These are phyloP conservation scores for Sanderia malayensis DNA, from an alignment of 30 jellyfish, hydroid and myxozoan genomes.

Conservation along the genomic window DNA sequence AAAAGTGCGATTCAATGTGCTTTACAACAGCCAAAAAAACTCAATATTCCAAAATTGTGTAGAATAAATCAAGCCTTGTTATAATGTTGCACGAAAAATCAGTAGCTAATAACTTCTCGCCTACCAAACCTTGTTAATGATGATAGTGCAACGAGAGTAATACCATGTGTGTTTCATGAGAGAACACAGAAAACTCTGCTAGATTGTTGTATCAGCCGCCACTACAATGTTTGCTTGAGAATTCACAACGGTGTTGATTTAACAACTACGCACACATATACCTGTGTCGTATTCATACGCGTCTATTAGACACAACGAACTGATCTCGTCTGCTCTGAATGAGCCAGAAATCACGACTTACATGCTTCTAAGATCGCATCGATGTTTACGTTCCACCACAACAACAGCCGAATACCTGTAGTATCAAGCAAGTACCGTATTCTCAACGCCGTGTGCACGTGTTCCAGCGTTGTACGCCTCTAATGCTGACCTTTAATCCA, in stretches of 20 bases:
- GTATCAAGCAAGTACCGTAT: conserved; percentile 38
- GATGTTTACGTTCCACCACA: conserved; percentile 45
- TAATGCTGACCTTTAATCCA: conserved; percentile 55
- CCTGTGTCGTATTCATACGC: too few relatives aligned
- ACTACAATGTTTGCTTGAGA: not conserved
- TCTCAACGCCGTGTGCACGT: conserved; percentile 58
- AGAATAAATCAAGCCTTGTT: too few relatives aligned
- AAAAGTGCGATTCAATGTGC: too few relatives aligned
- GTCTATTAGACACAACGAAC: not conserved
- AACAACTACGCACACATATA: not conserved
- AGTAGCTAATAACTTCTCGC: too few relatives aligned
- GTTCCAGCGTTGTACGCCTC: conserved; percentile 43
- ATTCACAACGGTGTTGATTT: not conserved
- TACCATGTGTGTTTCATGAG: not conserved
- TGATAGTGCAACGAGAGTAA: too few relatives aligned
- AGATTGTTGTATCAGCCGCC: not conserved
- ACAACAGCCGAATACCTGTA: conserved; percentile 67
- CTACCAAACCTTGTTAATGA: too few relatives aligned
- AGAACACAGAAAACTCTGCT: not conserved
- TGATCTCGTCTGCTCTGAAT: not conserved
- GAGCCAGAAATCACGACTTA: not conserved
- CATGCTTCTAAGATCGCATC: not conserved
- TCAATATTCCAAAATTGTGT: too few relatives aligned
- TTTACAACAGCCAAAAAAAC: too few relatives aligned
- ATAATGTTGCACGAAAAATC: too few relatives aligned